Conservation (phyloP, 2,113 vertebrate genomes). For the Equus przewalskii region DNA sequence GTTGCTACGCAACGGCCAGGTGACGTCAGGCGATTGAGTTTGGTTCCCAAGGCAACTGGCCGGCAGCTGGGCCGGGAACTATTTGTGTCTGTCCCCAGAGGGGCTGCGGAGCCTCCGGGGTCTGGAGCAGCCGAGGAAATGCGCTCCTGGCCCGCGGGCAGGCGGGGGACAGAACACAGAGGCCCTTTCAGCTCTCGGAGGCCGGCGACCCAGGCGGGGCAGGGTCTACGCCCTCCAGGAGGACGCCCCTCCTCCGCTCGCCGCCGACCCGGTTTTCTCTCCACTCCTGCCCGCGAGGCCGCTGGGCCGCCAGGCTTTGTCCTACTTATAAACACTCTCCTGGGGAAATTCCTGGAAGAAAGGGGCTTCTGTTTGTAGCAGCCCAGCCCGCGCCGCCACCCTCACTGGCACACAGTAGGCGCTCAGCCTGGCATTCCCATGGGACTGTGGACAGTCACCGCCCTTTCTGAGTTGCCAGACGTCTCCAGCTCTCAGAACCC, state of each 20-base stretch:
- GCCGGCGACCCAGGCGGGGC: background rate
- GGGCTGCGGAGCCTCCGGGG: constrained; percentile 58
- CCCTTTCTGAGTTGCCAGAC: background rate
- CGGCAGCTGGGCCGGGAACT: constrained; percentile 72
- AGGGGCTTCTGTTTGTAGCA: background rate
- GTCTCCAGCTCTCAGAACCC: background rate
- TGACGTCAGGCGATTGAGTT: constrained; percentile 86
- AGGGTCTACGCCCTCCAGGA: background rate
- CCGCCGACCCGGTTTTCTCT: background rate
- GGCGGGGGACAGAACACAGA: constrained; percentile 24
- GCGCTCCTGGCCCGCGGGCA: background rate
- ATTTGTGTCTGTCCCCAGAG: constrained; percentile 79
- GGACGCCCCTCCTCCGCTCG: background rate
- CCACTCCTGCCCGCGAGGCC: background rate
- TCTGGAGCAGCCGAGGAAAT: constrained; percentile 54
- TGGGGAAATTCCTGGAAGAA: constrained; percentile 23
- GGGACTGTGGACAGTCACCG: background rate
- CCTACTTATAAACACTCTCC: background rate
- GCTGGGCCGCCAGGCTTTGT: constrained; percentile 20
- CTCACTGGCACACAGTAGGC: constrained; percentile 21
- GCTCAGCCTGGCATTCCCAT: background rate
- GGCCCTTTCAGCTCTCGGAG: constrained; percentile 56
- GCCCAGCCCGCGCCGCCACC: background rate
- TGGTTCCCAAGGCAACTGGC: constrained; percentile 87
- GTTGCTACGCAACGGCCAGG: constrained; percentile 85